Conservation (phyloP, 2,888 invertebrate species). For the Apamea crenata region DNA sequence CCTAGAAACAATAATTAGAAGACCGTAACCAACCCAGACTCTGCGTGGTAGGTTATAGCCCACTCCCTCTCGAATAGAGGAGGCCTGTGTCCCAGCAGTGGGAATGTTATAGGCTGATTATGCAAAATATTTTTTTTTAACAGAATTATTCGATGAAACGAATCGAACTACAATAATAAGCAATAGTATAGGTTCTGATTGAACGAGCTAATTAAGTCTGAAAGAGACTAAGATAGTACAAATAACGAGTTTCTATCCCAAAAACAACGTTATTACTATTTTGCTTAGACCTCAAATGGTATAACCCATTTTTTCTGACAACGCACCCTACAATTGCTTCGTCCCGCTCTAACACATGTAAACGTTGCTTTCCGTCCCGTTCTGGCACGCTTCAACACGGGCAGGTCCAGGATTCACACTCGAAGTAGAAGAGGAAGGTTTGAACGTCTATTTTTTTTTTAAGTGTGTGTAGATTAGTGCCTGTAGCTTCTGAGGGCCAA, state of each 20-base stretch:
- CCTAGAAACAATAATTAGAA: neutral
- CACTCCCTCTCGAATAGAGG: neutral
- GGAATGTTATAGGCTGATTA: no score
- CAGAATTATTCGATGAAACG: neutral
- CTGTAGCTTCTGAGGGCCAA: constrained; percentile 41
- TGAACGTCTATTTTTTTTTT: constrained; percentile 77
- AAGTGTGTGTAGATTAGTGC: constrained; percentile 71
- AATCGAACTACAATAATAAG: neutral
- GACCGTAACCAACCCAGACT: no score
- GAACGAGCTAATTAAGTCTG: neutral
- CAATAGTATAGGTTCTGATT: neutral
- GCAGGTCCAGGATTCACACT: constrained; percentile 88
- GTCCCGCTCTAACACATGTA: constrained; percentile 89
- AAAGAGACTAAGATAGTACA: neutral
- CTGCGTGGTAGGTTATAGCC: neutral
- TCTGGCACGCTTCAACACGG: constrained; percentile 82
- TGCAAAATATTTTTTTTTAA: no score
- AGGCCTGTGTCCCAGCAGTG: neutral
- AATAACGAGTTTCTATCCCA: neutral
- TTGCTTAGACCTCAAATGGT: neutral
- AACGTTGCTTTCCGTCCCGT: constrained; percentile 89
- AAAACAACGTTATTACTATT: neutral
- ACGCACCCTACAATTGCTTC: constrained; percentile 72
- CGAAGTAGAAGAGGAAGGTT: constrained; percentile 90
- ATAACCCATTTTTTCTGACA: constrained; percentile 42